These are phyloP conservation scores for Harpalus rubripes DNA, from an alignment of 2,888 invertebrate species.

Conservation along the genomic window DNA sequence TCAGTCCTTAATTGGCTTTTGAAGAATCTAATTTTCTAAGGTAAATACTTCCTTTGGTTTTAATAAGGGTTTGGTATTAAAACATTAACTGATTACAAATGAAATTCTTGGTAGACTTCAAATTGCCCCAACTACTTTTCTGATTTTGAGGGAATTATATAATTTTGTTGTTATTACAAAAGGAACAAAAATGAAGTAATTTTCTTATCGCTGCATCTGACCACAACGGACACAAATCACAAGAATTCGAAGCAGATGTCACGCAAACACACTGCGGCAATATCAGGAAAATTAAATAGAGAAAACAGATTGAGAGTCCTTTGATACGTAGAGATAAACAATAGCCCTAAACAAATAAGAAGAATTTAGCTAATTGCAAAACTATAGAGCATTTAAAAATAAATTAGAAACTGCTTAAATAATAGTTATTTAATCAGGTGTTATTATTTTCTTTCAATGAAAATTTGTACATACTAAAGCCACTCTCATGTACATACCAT, in stretches of 20 bases:
- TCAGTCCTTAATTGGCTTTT: slow-evolving; percentile 23
- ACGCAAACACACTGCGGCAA: not conserved
- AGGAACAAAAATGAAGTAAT: slow-evolving; percentile 47
- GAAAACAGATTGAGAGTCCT: not conserved
- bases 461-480: no score
- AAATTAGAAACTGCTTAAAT: no score
- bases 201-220: slow-evolving; percentile 50
- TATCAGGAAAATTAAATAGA: not conserved
- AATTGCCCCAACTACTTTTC: slow-evolving; percentile 43
- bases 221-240: slow-evolving; percentile 29
- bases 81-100: slow-evolving; percentile 53
- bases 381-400: no score
- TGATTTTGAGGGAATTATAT: slow-evolving; percentile 49
- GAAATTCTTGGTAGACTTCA: slow-evolving; percentile 46
- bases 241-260: slow-evolving; percentile 41
- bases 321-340: not conserved
- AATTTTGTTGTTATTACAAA: slow-evolving; percentile 42
- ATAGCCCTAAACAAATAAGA: not conserved
- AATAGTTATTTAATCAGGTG: no score
- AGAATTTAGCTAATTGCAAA: no score
- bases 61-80: slow-evolving; percentile 34
- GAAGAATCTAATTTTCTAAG: slow-evolving; percentile 43
- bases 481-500: no score
- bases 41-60: slow-evolving; percentile 42
- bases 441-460: no score